phyloP scores from a whole-genome alignment of 2,888 invertebrate genomes.

The Drosophila borborema region DNA sequence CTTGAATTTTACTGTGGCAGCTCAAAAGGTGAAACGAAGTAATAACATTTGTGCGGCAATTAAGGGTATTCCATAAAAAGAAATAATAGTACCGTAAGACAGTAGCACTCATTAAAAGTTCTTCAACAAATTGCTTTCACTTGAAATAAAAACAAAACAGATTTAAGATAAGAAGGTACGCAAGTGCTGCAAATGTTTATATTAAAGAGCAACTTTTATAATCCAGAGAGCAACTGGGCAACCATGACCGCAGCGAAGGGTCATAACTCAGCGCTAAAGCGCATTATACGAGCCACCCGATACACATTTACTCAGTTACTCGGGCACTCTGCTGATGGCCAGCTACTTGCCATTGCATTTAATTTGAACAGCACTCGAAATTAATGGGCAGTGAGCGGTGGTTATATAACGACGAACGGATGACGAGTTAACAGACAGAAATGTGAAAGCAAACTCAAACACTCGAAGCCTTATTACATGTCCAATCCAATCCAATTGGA shows the following conservation, averaged over 20 bases:
- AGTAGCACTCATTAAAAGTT: slow-evolving; percentile 3
- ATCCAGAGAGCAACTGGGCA: not conserved
- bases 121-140: slow-evolving; percentile 2
- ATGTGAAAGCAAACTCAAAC: slow-evolving; percentile 33
- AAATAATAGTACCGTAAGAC: not conserved
- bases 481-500: slow-evolving; percentile 49
- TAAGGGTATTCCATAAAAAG: not conserved
- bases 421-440: slow-evolving; percentile 28
- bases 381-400: slow-evolving; percentile 60
- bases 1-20: fast-evolving
- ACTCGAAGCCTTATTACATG: slow-evolving; percentile 43
- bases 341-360: slow-evolving; percentile 46
- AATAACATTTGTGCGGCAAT: not conserved
- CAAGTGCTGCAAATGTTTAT: not conserved
- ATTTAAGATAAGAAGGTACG: not conserved
- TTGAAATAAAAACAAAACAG: not conserved
- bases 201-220: slow-evolving; percentile 9
- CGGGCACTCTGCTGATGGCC: slow-evolving; percentile 44
- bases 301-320: slow-evolving; percentile 1
- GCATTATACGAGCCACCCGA: slow-evolving; percentile 19
- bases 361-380: slow-evolving; percentile 60
- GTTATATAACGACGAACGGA: slow-evolving; percentile 35
- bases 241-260: slow-evolving; percentile 18
- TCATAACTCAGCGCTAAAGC: slow-evolving; percentile 38
- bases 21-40: not conserved